Evolutionary conservation across 92 coral and sea anemone genomes (phyloP).

Genomic region (Ricordea florida): DNA sequence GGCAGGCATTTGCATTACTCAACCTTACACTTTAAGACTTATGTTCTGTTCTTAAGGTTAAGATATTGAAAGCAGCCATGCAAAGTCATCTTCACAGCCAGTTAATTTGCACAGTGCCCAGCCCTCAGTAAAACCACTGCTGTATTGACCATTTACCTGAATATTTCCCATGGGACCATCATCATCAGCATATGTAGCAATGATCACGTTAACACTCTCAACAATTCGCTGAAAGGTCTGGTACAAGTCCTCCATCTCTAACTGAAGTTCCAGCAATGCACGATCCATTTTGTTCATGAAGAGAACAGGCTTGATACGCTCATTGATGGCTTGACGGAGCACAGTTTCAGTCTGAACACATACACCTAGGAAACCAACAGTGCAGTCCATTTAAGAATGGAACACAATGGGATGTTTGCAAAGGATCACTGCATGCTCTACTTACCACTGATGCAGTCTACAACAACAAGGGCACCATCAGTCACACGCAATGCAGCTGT

Average conservation of each 20-base stretch:
- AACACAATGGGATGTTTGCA: too few species aligned
- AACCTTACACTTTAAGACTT: too few species aligned
- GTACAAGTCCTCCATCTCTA: slow-evolving; percentile 89
- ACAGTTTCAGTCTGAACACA: slow-evolving; percentile 99
- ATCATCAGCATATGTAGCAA: slow-evolving; percentile 93
- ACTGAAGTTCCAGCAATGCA: slow-evolving; percentile 90
- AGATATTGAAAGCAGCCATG: too few species aligned
- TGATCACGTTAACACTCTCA: slow-evolving; percentile 89
- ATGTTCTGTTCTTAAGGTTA: too few species aligned
- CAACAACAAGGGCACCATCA: slow-evolving; percentile 98
- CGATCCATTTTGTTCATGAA: slow-evolving; percentile 98
- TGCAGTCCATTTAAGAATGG: too few species aligned
- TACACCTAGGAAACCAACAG: slow-evolving; percentile 69
- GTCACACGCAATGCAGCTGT: slow-evolving; percentile 99
- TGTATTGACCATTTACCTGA: slow-evolving; percentile 55
- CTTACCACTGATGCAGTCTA: slow-evolving; percentile 97
- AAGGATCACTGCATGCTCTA: too few species aligned
- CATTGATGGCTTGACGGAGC: slow-evolving; percentile 92
- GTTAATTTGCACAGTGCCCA: too few species aligned
- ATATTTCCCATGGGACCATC: slow-evolving; percentile 99
- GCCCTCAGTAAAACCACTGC: too few species aligned
- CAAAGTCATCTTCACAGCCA: too few species aligned
- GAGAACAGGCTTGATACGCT: slow-evolving; percentile 91
- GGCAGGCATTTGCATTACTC: too few species aligned
- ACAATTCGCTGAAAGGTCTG: slow-evolving; percentile 94